Conservation (phyloP, 1,140 invertebrate genomes). For the Bombus pascuorum region DNA sequence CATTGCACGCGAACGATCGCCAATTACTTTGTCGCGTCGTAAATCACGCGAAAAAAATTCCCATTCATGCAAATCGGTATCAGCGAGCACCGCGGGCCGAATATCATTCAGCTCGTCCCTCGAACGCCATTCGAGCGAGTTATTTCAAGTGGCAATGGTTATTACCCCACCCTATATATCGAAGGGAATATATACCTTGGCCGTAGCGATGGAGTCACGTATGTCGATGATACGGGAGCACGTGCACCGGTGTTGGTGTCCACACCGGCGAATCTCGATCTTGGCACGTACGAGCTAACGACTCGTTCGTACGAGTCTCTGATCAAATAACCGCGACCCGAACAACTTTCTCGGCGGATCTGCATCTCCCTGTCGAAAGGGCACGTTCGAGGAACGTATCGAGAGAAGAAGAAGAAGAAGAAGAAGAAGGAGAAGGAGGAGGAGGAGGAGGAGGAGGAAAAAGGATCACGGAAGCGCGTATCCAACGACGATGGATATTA, state of each 20-base stretch:
- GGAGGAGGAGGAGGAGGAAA: not conserved
- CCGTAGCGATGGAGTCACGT: slow-evolving; percentile 37
- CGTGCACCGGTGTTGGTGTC: slow-evolving; percentile 36
- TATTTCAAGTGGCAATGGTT: slow-evolving; percentile 52
- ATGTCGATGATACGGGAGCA: slow-evolving; percentile 44
- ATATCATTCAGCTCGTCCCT: slow-evolving; percentile 11
- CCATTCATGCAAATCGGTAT: slow-evolving; percentile 51
- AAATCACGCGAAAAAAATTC: slow-evolving; percentile 25
- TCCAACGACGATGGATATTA: no score
- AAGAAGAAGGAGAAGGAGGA: accelerated
- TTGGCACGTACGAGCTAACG: slow-evolving; percentile 65
- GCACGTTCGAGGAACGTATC: not conserved
- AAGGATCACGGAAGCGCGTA: no score
- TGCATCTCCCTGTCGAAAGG: slow-evolving; percentile 48
- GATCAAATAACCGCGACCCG: slow-evolving; percentile 63
- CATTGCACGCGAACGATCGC: not conserved
- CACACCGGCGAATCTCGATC: slow-evolving; percentile 52
- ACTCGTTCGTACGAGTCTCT: slow-evolving; percentile 64
- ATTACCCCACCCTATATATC: slow-evolving; percentile 56
- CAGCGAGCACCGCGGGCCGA: slow-evolving; percentile 9
- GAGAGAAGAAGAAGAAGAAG: no score
- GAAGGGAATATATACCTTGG: slow-evolving; percentile 44
- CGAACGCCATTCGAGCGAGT: slow-evolving; percentile 27
- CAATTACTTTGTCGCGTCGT: slow-evolving; percentile 29
- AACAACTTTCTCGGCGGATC: slow-evolving; percentile 59